Conservation (phyloP, 1,140 invertebrate species). For the Bombus haemorrhoidalis region DNA sequence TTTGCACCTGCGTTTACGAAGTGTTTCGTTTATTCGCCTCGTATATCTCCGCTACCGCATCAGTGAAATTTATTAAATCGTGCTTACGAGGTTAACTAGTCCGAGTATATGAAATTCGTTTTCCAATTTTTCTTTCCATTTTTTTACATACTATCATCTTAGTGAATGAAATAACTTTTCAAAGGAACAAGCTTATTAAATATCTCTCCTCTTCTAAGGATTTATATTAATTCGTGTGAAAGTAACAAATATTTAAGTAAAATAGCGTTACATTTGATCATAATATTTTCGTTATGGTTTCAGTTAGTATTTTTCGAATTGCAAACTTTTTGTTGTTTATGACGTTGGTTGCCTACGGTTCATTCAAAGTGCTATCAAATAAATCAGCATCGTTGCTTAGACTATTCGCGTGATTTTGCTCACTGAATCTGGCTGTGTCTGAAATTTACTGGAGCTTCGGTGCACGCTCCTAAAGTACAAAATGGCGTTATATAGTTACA, state of each 20-base stretch:
- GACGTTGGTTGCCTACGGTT: not conserved
- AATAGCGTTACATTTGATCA: too few relatives aligned
- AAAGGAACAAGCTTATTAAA: too few relatives aligned
- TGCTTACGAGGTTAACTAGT: not conserved
- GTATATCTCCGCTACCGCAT: not conserved
- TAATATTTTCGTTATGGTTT: too few relatives aligned
- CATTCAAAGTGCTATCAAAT: not conserved
- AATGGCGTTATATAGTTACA: not conserved
- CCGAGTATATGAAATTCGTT: not conserved
- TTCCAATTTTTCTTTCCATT: not conserved
- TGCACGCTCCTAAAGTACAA: not conserved
- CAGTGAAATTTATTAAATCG: slow-evolving; percentile 44
- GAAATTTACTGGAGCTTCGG: not conserved
- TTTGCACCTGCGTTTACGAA: slow-evolving; percentile 55
- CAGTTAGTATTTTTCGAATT: too few relatives aligned
- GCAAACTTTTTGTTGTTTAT: not conserved
- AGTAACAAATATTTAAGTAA: too few relatives aligned
- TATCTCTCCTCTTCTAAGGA: too few relatives aligned
- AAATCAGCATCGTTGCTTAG: slow-evolving; percentile 11
- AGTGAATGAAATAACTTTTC: too few relatives aligned
- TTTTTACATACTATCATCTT: too few relatives aligned
- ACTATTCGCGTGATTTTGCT: slow-evolving; percentile 1
- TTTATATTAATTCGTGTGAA: too few relatives aligned
- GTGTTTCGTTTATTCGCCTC: slow-evolving; percentile 41
- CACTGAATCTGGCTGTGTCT: not conserved